Base-by-base conservation (phyloP, 2,113 vertebrate species). In the Sceloporus undulatus region DNA sequence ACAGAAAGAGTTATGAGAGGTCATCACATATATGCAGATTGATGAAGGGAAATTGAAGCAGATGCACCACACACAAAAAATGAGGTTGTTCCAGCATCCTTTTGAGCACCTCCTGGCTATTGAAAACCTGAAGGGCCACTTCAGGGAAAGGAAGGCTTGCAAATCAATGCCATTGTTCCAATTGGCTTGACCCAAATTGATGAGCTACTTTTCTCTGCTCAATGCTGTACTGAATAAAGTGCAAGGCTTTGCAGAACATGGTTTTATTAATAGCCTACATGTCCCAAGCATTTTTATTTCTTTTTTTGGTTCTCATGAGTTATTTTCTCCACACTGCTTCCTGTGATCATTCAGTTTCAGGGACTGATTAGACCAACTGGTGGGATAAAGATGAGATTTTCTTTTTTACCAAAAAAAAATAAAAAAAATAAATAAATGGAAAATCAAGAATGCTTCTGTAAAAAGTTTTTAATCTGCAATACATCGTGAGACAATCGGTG, bases 251-350 rank as follows among this genome's bases (percentile, higher is more conserved):
- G 90, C 82, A 87, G 38, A 40, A 27, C 56, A 81, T 0, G 0
- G 23, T 88, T 94, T 95, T 97, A 96, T 97, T 97, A 96, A 95
- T 95, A 97, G 93, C 91, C 70, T 90, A 52, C 65, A 54, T 84
- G 87, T 92, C 90, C 87, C 93, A 89, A 90, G 87, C 75, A 2
- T 91, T 93, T 93, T 94, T 93, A 82, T 86, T 91, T 4, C 4
- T 90, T 7, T 42, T 86, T 48, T 94, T 96, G 52, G 93, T 97
- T 97, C 96, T 97, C 95, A 95, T 0, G 89, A 95, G 94, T 95
- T 97, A 95, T 97, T 97, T 95, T 95, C 92, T 94, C 92, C 42
- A 65, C 90, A 91, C 85, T 92, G 91, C 87, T 91, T 95, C 92
- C 86, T 93, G 84, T n/a, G 13, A 84, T 92, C 79, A 65, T 83